Base-by-base conservation (phyloP, 1,140 invertebrate species). In the Drosophila chauvacae region DNA sequence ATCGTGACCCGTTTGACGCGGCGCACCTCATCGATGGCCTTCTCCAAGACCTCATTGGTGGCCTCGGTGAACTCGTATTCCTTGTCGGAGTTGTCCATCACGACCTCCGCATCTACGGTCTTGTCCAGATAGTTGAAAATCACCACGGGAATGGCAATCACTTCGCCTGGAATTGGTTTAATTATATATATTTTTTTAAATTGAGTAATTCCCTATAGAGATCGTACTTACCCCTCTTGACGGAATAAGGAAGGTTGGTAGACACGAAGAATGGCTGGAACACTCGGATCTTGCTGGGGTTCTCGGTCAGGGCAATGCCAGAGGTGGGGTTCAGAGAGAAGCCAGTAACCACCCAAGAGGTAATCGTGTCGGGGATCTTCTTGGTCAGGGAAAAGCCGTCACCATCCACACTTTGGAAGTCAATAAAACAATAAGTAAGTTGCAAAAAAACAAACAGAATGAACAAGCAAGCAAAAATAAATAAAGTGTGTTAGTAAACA, bases 331-430 rank as follows among this genome's bases (percentile, higher is more conserved):
- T 97, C 41, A 99, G 93, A 1, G 98, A 97, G 92, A 99, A 99
- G 1, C 97, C 98, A 35, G 96, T 97, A 0, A 99, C 94, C n/a
- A 97, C 94, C 98, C 98, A 99, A 2, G 97, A 97, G 1, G 97
- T 98, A 10, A 99, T 97, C 0, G 97, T 97, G 73, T 97, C 96
- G 1, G 98, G 98, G 35, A 98, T 95, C 50, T 91, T 92, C 47
- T 87, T 91, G 0, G 39, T 56, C 50, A 93, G 93, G 35, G 94
- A 94, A 4, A 90, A 77, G 1, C 51, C 69, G 0, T 75, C 69
- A 2, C 18, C 66, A 35, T 77, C 80, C 7, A 74, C 70, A 16
- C 80, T 91, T 16, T 20, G 2, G 7, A 23, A 14, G 1, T 35
- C 3, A 18, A 28, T 37, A 10, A 45, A 2, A 50, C 23, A 33